These are phyloP conservation scores for Dendrocopos noguchii DNA, from an alignment of 2,113 vertebrate species.

Conservation along the genomic window DNA sequence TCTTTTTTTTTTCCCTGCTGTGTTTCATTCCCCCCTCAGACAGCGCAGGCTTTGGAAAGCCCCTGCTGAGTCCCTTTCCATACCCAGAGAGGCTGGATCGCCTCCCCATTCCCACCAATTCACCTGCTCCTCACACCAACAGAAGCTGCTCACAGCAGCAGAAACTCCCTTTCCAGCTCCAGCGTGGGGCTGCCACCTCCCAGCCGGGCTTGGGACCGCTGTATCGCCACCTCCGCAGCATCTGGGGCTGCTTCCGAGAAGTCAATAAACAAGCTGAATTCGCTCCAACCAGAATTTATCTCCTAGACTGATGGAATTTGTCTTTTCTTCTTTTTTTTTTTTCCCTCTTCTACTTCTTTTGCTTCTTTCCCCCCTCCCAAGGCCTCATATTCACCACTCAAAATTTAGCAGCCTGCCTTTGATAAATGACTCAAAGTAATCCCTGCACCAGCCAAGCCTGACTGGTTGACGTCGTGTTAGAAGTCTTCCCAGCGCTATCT, in stretches of 20 bases:
- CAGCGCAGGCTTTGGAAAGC: neutral
- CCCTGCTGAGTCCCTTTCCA: neutral
- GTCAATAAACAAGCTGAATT: conserved; percentile 63
- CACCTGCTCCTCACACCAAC: conserved; percentile 44
- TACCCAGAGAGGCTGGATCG: neutral
- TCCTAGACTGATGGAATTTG: conserved; percentile 56
- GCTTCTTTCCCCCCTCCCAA: neutral
- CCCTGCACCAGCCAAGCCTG: conserved; percentile 73
- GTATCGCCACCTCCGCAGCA: conserved; percentile 26
- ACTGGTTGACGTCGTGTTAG: conserved; percentile 67
- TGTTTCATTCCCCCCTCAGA: neutral
- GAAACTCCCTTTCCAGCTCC: conserved; percentile 3
- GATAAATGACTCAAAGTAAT: conserved; percentile 79
- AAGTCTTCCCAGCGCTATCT: conserved; percentile 70
- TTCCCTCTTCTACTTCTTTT: neutral
- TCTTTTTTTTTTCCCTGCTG: neutral
- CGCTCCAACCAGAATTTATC: conserved; percentile 62
- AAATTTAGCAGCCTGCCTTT: conserved; percentile 75
- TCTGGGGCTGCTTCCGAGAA: conserved; percentile 18
- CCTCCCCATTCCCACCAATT: neutral
- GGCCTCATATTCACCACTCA: conserved; percentile 71
- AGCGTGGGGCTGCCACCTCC: conserved; percentile 8
- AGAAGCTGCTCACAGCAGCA: neutral
- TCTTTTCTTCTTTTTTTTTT: neutral
- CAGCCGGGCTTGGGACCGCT: conserved; percentile 9